Base-by-base conservation (phyloP, 2,797 vertebrate genomes). In the Dromococcyx pavoninus region DNA sequence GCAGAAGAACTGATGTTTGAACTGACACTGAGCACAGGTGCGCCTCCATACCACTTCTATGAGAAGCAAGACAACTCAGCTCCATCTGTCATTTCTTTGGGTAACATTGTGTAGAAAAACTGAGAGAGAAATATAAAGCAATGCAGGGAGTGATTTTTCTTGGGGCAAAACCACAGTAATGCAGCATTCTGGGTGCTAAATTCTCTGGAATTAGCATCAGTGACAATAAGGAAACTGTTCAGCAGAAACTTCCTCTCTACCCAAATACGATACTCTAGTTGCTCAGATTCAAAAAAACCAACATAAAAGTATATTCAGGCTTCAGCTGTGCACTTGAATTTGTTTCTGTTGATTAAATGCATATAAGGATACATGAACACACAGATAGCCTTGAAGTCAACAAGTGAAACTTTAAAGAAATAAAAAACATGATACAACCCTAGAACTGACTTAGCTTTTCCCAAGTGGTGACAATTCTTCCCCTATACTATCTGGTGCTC, bases 1-100 rank as follows among this genome's bases (percentile, higher is more conserved):
- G 50, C 11, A 1, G 10, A 51, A 87, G 74, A 66, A 19, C 18
- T 0, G 0, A 4, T 17, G 30, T 17, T 9, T 64, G 81, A 72
- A 48, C 2, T 0, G 48, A 66, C 72, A 43, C 51, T 28, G 67
- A 85, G 7, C 2, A 1, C 5, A 16, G 18, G 39, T 37, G 43
- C 35, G 51, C 15, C 77, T 60, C 73, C 4, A 2, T 32, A 56
- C 32, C 4, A 3, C 7, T 60, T 25, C 74, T 19, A 23, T 0
- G 3, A 51, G 4, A 64, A 46, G 17, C 4, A 30, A 58, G n/a
- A 61, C 65, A 89, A 44, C 50, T 50, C 46, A 21, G 30, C 60
- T 60, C 65, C 60, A 25, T 25, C 67, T 56, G 51, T 46, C 43
- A 25, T 43, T 58, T 23, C 62, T 66, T 13, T 64, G 53, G 61